Percentiles rank a stretch among this genome's conserved stretches.
phyloP scores from a whole-genome alignment of 2,113 vertebrate genomes.

The Dendropsophus ebraccatus region DNA sequence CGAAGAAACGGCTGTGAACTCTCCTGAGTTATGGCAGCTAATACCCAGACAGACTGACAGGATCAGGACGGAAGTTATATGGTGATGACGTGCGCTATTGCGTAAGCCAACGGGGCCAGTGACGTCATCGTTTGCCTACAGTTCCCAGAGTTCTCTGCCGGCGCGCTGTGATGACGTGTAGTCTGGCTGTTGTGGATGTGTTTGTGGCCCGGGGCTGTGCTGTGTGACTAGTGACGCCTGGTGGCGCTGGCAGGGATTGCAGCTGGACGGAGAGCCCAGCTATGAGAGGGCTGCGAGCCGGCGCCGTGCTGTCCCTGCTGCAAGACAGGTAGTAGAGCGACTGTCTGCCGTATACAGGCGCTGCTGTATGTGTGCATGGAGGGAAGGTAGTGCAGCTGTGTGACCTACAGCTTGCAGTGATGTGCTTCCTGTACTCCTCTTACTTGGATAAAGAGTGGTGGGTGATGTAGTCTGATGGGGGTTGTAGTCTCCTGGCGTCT shows the following conservation, averaged over 20 bases:
- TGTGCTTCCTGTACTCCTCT: too few species aligned
- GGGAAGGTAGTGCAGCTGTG: too few species aligned
- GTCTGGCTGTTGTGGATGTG: background rate
- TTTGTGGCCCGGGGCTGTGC: background rate
- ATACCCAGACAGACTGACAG: background rate
- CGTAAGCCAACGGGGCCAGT: too few species aligned
- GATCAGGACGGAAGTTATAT: background rate
- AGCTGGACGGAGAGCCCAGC: background rate
- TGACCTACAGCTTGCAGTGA: too few species aligned
- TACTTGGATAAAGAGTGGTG: too few species aligned
- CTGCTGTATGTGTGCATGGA: too few species aligned
- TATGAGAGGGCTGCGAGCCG: background rate
- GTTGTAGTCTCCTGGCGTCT: too few species aligned
- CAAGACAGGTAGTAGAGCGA: background rate
- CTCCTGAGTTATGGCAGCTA: too few species aligned
- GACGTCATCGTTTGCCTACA: background rate
- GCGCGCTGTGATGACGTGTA: background rate
- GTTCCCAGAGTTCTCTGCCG: background rate
- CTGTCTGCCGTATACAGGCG: too few species aligned
- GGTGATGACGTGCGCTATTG: background rate
- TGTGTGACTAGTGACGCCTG: constrained; percentile 17
- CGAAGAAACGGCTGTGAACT: background rate
- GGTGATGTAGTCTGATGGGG: too few species aligned
- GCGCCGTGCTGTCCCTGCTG: background rate
- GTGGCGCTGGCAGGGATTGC: constrained; percentile 34